These are phyloP conservation scores for Littorina saxatilis DNA, from an alignment of 1,140 invertebrate genomes.

Conservation along the genomic window DNA sequence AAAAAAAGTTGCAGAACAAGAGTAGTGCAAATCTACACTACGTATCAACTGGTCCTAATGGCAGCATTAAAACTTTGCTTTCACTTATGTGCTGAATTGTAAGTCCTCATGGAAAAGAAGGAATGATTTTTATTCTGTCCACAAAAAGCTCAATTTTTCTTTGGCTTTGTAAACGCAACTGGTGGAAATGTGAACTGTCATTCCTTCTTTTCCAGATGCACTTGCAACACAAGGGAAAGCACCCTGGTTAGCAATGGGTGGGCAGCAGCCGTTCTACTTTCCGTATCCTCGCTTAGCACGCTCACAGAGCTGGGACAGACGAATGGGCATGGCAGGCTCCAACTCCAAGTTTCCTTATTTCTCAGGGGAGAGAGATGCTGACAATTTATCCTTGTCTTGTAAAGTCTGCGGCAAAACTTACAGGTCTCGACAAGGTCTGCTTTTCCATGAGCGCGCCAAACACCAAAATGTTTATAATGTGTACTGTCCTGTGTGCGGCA, in stretches of 20 bases:
- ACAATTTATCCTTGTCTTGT: conserved; percentile 28
- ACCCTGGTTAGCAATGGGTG: conserved; percentile 30
- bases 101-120: conserved; percentile 33
- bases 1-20: neutral
- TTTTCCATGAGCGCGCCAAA: conserved; percentile 42
- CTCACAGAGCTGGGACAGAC: conserved; percentile 32
- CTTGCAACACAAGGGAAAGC: conserved; percentile 29
- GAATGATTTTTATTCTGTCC: conserved; percentile 22
- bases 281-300: conserved; percentile 30
- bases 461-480: conserved; percentile 43
- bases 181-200: conserved; percentile 4
- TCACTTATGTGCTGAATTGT: neutral
- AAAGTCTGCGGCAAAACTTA: conserved; percentile 42
- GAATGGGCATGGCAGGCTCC: neutral
- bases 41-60: no score
- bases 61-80: no score
- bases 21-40: no score
- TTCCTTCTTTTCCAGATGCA: conserved; percentile 40
- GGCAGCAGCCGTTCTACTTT: conserved; percentile 33
- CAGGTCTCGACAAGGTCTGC: conserved; percentile 42
- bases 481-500: conserved; percentile 46
- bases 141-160: neutral
- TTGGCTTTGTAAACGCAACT: neutral
- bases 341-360: neutral
- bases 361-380: conserved; percentile 9